phyloP scores from a whole-genome alignment of 2,113 vertebrate genomes.

The Piprites chloris region DNA sequence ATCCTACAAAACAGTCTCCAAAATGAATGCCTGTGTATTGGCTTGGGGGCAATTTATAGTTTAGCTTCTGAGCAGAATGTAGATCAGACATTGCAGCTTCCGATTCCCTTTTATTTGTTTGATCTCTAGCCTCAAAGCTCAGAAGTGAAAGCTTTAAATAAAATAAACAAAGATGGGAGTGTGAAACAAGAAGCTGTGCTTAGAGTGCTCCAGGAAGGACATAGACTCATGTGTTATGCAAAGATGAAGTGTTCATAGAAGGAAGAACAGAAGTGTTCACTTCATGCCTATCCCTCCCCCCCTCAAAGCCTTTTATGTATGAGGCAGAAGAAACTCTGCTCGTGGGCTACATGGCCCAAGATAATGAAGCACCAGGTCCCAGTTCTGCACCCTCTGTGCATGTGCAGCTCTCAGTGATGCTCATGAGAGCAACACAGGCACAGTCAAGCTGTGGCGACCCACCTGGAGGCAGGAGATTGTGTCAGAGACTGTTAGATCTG shows the following conservation, averaged over 20 bases:
- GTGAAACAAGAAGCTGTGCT: conserved; percentile 9
- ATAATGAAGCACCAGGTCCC: not conserved
- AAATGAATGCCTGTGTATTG: not conserved
- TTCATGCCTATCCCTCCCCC: not conserved
- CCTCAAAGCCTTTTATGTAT: not conserved
- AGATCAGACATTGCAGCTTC: conserved; percentile 22
- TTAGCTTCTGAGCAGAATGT: conserved; percentile 23
- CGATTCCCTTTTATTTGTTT: conserved; percentile 51
- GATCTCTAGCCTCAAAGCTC: conserved; percentile 49
- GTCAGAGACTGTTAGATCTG: not conserved
- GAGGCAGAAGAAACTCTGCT: not conserved
- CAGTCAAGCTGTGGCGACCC: not conserved
- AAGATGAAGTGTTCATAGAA: not conserved
- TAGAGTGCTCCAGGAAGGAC: not conserved
- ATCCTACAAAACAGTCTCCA: not conserved
- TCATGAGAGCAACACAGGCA: fast-evolving
- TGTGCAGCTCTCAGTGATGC: not conserved
- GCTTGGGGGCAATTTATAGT: conserved; percentile 22
- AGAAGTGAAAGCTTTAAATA: conserved; percentile 45
- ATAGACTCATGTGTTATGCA: not conserved
- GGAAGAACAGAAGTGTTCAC: not conserved
- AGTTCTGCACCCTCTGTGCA: not conserved
- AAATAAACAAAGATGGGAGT: conserved; percentile 46
- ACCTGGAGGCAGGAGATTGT: not conserved
- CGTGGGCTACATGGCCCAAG: not conserved